These are phyloP conservation scores for Atta cephalotes DNA, from an alignment of 1,140 invertebrate species.

Conservation along the genomic window DNA sequence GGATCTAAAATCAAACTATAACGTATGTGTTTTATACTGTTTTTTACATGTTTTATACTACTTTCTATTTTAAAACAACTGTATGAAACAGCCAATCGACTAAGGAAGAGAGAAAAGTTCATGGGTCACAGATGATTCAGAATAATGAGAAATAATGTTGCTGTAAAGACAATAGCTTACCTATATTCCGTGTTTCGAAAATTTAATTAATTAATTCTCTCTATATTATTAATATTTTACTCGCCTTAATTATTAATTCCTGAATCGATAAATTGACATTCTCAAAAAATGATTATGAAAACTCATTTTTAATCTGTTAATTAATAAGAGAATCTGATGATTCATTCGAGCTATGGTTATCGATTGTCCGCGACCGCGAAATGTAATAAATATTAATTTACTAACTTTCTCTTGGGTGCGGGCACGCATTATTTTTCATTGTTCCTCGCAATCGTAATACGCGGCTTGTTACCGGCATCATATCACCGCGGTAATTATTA, in stretches of 20 bases:
- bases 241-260: background rate
- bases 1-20: background rate
- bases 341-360: background rate
- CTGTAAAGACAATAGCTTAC: background rate
- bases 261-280: background rate
- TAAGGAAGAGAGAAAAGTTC: background rate
- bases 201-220: background rate
- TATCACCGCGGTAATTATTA: slow-evolving; percentile 68
- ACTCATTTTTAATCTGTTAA: background rate
- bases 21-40: background rate
- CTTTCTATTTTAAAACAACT: background rate
- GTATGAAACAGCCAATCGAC: background rate
- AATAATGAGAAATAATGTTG: background rate
- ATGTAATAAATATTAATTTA: slow-evolving; percentile 46
- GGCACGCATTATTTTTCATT: slow-evolving; percentile 51
- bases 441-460: slow-evolving; percentile 63
- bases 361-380: slow-evolving; percentile 15
- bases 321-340: background rate
- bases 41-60: slow-evolving; percentile 10
- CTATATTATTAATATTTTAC: background rate
- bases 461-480: slow-evolving; percentile 38
- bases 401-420: slow-evolving; percentile 21
- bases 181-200: background rate
- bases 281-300: background rate
- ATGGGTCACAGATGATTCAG: background rate